phyloP scores from a whole-genome alignment of 2,113 vertebrate genomes.

The Proterorhinus semilunaris region DNA sequence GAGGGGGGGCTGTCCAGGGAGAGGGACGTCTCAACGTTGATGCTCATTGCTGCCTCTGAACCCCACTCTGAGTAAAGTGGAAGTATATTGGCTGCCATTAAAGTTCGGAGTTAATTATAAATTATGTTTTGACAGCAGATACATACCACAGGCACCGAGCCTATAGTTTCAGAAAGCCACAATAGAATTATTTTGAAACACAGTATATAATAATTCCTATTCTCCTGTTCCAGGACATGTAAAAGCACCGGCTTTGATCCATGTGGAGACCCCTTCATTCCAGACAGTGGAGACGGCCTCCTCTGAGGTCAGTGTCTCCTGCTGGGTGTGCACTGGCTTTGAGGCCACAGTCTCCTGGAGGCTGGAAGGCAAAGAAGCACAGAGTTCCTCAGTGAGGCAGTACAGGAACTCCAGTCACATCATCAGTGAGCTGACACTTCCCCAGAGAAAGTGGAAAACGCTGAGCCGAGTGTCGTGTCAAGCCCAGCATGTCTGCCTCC shows the following conservation, averaged over 20 bases:
- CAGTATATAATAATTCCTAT: neutral
- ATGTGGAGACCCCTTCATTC: constrained; percentile 48
- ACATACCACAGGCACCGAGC: no score
- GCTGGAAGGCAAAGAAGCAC: neutral
- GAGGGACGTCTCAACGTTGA: no score
- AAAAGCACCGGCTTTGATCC: constrained; percentile 8
- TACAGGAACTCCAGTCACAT: constrained; percentile 5
- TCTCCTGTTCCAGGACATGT: neutral
- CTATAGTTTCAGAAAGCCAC: no score
- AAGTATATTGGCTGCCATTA: no score
- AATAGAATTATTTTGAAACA: no score
- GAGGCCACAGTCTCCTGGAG: constrained; percentile 51
- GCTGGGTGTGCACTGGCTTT: constrained; percentile 42
- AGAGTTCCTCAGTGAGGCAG: accelerated
- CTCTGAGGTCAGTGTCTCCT: constrained; percentile 27
- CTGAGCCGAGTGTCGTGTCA: constrained; percentile 42
- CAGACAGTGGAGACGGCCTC: constrained; percentile 7
- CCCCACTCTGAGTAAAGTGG: no score
- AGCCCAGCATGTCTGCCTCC: constrained; percentile 61
- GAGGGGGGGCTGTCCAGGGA: no score
- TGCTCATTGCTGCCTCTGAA: no score
- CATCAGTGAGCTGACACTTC: constrained; percentile 28
- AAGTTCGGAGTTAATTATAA: no score
- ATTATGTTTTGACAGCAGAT: no score
- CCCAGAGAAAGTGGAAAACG: constrained; percentile 20